Evolutionary conservation across 1,140 invertebrate species (phyloP).

Genomic region (Bombus polaris): DNA sequence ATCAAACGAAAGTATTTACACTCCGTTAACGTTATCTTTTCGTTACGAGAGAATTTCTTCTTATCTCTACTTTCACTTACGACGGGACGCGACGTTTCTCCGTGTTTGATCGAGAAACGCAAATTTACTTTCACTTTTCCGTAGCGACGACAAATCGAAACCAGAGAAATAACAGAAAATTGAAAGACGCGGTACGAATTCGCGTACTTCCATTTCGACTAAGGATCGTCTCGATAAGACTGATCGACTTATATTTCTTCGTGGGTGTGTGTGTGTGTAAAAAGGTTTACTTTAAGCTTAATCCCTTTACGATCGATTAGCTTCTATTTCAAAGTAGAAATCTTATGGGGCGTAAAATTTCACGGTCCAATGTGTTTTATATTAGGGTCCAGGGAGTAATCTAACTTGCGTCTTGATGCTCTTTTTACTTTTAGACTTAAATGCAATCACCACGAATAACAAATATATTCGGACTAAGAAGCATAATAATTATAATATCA

Average conservation of each 20-base stretch:
- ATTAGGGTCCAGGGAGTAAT: not conserved
- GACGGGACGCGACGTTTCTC: not conserved
- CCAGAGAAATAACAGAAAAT: not conserved
- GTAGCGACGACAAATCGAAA: not conserved
- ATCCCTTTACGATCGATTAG: slow-evolving; percentile 6
- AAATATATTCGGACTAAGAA: too few relatives aligned
- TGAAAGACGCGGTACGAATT: not conserved
- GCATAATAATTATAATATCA: too few relatives aligned
- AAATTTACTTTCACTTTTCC: slow-evolving; percentile 17
- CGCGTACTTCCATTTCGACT: not conserved
- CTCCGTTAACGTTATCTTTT: too few relatives aligned
- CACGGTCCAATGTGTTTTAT: not conserved
- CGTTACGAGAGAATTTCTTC: too few relatives aligned
- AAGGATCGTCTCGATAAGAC: not conserved
- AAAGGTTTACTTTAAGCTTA: not conserved
- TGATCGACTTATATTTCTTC: not conserved
- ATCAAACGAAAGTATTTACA: too few relatives aligned
- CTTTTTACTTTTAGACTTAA: not conserved
- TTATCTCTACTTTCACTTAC: slow-evolving; percentile 2
- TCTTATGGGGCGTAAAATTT: not conserved
- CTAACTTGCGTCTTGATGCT: not conserved
- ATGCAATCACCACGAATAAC: too few relatives aligned
- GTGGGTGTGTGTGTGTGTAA: not conserved
- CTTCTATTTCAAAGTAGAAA: slow-evolving; percentile 1
- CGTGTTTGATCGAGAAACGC: not conserved